phyloP scores from a whole-genome alignment of 2,888 invertebrate species.

The Xanthorhoe spadicearia region DNA sequence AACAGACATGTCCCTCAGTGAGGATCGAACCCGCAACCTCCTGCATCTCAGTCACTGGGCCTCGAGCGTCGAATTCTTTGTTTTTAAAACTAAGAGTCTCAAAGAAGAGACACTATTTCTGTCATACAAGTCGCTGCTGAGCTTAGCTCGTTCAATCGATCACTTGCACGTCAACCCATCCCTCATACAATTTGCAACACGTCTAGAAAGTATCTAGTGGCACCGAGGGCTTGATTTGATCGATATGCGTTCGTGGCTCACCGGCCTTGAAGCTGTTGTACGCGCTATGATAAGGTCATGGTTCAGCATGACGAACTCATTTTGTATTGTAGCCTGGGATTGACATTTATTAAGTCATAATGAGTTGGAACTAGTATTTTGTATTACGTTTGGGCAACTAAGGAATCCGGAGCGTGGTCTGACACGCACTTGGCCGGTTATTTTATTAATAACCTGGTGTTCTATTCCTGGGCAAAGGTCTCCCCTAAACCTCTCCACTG shows the following conservation, averaged over 20 bases:
- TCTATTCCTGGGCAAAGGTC: no score
- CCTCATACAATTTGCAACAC: slow-evolving; percentile 23
- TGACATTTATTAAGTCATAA: slow-evolving; percentile 8
- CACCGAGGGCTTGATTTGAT: slow-evolving; percentile 50
- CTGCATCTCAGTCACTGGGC: no score
- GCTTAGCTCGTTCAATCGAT: slow-evolving; percentile 8
- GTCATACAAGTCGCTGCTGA: neutral
- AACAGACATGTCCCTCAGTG: no score
- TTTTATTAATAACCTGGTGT: no score
- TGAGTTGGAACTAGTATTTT: neutral
- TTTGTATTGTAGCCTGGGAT: slow-evolving; percentile 20
- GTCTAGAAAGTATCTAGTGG: slow-evolving; percentile 26
- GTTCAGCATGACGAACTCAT: slow-evolving; percentile 43
- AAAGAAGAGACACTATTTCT: neutral
- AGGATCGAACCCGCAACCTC: no score
- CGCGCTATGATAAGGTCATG: slow-evolving; percentile 64
- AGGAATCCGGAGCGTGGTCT: no score
- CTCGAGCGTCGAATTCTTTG: no score
- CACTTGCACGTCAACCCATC: slow-evolving; percentile 3
- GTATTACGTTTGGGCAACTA: no score
- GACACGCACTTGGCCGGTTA: no score
- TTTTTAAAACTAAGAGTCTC: neutral
- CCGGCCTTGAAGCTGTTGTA: slow-evolving; percentile 55
- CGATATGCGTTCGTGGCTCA: slow-evolving; percentile 51
- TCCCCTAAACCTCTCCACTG: no score